Evolutionary conservation across 2,797 vertebrate genomes (phyloP).

Genomic region (Sebastolobus altivelis): DNA sequence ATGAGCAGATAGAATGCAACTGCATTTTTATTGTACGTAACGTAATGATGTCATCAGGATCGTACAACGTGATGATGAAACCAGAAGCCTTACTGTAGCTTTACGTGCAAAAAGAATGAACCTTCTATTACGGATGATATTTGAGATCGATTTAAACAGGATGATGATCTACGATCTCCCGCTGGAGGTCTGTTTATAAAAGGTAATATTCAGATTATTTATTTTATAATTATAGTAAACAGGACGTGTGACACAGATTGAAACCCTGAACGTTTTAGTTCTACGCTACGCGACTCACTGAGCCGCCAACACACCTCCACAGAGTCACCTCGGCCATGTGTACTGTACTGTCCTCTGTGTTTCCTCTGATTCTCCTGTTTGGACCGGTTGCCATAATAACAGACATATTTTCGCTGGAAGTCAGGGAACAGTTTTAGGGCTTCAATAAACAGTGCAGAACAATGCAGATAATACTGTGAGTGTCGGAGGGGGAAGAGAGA

Average conservation of each 20-base stretch:
- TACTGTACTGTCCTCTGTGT: constrained; percentile 52
- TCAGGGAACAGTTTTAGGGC: constrained; percentile 54
- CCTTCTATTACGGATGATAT: no score
- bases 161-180: no score
- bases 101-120: no score
- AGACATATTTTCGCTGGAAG: constrained; percentile 59
- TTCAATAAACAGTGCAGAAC: constrained; percentile 65
- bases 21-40: no score
- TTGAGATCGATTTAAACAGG: no score
- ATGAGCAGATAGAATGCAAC: no score
- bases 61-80: no score
- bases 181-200: no score
- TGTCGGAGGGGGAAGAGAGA: neutral
- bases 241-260: no score
- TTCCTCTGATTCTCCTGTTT: constrained; percentile 61
- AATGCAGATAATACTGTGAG: constrained; percentile 49
- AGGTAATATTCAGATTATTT: neutral
- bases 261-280: neutral
- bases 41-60: no score
- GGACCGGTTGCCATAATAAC: constrained; percentile 75
- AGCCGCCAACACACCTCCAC: neutral
- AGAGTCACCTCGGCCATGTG: neutral
- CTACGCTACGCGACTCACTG: no score
- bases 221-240: neutral
- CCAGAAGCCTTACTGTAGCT: no score